These are phyloP conservation scores for Neodiprion lecontei DNA, from an alignment of 1,140 invertebrate species.

Conservation along the genomic window DNA sequence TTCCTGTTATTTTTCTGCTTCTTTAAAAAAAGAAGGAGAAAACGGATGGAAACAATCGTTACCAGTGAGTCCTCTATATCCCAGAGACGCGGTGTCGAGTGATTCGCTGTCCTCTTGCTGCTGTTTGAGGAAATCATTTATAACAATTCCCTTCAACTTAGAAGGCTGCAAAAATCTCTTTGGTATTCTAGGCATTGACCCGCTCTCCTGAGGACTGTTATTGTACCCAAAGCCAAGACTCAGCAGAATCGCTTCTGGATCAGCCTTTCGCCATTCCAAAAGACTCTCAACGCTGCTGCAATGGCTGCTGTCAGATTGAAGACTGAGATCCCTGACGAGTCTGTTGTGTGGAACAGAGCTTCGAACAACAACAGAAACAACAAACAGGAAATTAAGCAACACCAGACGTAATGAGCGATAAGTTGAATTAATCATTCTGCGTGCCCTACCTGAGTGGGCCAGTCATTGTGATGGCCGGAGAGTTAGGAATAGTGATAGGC, in stretches of 20 bases:
- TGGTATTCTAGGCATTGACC: conserved; percentile 72
- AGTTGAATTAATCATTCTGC: background rate
- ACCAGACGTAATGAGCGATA: background rate
- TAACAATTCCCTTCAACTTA: conserved; percentile 67
- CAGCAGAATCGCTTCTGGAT: conserved; percentile 77
- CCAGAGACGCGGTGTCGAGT: conserved; percentile 68
- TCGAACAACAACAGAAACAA: conserved; percentile 16
- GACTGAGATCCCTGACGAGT: conserved; percentile 65
- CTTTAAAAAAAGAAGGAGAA: background rate
- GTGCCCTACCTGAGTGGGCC: conserved; percentile 40
- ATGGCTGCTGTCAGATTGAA: conserved; percentile 76
- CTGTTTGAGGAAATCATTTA: conserved; percentile 67
- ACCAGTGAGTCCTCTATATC: conserved; percentile 71
- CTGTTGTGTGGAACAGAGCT: conserved; percentile 39
- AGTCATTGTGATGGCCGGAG: conserved; percentile 43
- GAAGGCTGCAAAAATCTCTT: conserved; percentile 70
- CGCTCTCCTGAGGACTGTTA: conserved; percentile 50
- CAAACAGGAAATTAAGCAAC: conserved; percentile 17
- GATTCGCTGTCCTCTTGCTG: conserved; percentile 67
- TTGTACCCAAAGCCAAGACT: conserved; percentile 70
- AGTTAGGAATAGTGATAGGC: conserved; percentile 49
- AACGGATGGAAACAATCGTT: conserved; percentile 23
- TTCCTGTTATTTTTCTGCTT: too few relatives aligned
- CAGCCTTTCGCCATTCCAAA: conserved; percentile 73
- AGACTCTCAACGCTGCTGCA: conserved; percentile 79